Evolutionary conservation across 2,888 invertebrate genomes (phyloP), one percentile per base, ranked within the genome.

Genomic region (Lepas anatifera): DNA sequence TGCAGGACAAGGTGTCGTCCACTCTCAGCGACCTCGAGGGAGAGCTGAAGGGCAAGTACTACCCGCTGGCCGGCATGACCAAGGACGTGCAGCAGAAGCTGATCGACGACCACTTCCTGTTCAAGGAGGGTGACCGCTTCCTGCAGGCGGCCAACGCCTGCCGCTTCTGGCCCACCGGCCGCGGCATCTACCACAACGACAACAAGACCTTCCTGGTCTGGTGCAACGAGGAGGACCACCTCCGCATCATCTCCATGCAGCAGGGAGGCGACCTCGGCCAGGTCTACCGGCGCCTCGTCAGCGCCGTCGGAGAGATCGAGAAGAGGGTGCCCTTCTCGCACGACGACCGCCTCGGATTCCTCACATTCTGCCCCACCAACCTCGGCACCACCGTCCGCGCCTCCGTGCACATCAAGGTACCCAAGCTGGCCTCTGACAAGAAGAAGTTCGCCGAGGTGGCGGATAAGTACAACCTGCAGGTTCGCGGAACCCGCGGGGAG

Each of bases 321-420:
- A 92, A 93, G 84, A 87, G 93, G 80, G 80, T 95, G 76, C 93
- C 95, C 39, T 98, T 98, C 87, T 93, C 95, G 72, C 95, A 95
- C 83, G 87, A 95, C 79, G 92, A 96, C 78, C 87, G 95, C 77
- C 88, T 96, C 75, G 98, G 98, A 74, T 98, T 94, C 88, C 85
- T 98, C 78, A 97, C 97, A 69, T 97, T 97, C 90, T 98, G 98
- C 85, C 98, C 98, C 74, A 95, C 95, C 82, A 98, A 98, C 84
- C 83, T 98, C 84, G 98, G 98, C 70, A 98, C 98, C 75, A 96
- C 96, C 73, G 92, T 98, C 76, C 92, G 97, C 77, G 96, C 96
- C 71, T 95, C 95, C 70, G 97, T 99, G 79, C 98, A 97, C 87
- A 95, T 98, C 82, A 94, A 92, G 84, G 86, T 98, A 78, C 97